Conservation (phyloP, 2,888 invertebrate species). For the Cheilosia grossa region DNA sequence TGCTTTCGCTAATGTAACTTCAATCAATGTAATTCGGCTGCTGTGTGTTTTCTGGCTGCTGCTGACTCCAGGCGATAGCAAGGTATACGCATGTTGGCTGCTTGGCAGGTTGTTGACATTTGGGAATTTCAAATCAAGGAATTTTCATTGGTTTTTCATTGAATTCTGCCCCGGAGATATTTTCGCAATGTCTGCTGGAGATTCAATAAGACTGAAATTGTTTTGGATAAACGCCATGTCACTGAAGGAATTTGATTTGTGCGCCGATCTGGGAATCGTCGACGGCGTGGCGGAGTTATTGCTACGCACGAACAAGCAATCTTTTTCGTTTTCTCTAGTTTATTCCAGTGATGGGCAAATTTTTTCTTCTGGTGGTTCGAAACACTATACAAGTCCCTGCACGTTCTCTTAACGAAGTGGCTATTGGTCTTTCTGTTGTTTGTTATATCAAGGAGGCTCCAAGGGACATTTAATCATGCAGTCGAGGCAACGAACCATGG, state of each 20-base stretch:
- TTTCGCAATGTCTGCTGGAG: conserved; percentile 1
- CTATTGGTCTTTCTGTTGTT: too few species aligned
- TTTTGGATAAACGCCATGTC: conserved; percentile 41
- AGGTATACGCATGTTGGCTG: conserved; percentile 37
- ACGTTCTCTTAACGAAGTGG: too few species aligned
- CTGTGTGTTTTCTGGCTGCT: not conserved
- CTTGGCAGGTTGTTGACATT: conserved; percentile 44
- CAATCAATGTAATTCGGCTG: conserved; percentile 60
- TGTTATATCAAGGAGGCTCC: too few species aligned
- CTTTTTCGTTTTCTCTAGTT: conserved; percentile 1
- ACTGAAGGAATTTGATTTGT: not conserved
- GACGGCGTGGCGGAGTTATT: not conserved
- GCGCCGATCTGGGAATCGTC: too few species aligned
- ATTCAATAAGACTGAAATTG: conserved; percentile 35
- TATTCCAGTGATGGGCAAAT: conserved; percentile 1
- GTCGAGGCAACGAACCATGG: too few species aligned
- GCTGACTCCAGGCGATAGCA: conserved; percentile 28
- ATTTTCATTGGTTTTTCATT: conserved; percentile 55
- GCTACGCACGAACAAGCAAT: conserved; percentile 29
- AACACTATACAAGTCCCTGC: not conserved
- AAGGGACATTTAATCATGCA: too few species aligned
- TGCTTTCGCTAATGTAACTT: conserved; percentile 47
- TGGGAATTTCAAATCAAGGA: conserved; percentile 62
- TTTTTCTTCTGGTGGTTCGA: not conserved
- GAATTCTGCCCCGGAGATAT: not conserved